Evolutionary conservation across 2,797 vertebrate genomes (phyloP).

Genomic region (Heliangelus exortis): DNA sequence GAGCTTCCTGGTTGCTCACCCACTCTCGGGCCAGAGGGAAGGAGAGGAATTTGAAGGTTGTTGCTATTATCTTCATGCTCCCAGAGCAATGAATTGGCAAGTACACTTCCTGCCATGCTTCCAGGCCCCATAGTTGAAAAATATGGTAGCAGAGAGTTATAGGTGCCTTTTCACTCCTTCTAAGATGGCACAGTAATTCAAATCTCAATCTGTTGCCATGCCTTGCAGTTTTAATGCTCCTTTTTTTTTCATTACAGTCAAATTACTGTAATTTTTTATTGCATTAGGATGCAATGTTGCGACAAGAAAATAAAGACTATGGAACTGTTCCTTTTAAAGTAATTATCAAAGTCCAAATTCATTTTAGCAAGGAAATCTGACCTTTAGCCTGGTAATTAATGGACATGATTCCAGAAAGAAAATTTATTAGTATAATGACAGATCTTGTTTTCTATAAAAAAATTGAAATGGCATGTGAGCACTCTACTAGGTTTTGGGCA

Average conservation of each 20-base stretch:
- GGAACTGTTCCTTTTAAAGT: background rate
- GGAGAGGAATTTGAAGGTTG: background rate
- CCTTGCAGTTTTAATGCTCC: background rate
- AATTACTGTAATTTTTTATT: background rate
- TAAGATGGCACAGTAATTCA: background rate
- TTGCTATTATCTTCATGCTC: background rate
- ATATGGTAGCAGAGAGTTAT: background rate
- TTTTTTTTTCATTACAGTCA: background rate
- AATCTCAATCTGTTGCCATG: background rate
- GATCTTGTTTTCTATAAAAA: background rate
- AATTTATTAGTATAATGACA: background rate
- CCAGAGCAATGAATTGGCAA: background rate
- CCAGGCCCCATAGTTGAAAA: background rate
- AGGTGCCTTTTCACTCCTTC: background rate
- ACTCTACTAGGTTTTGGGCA: background rate
- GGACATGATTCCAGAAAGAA: background rate
- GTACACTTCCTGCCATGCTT: background rate
- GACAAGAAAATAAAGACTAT: background rate
- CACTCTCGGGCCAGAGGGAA: background rate
- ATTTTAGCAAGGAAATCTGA: background rate
- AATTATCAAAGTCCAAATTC: background rate
- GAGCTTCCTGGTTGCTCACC: background rate
- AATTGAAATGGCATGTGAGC: background rate
- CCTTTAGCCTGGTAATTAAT: background rate
- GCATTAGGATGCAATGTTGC: background rate